Evolutionary conservation across 2,888 invertebrate species (phyloP), one percentile per base, ranked within the genome.

Genomic region (Drosophila histrio): DNA sequence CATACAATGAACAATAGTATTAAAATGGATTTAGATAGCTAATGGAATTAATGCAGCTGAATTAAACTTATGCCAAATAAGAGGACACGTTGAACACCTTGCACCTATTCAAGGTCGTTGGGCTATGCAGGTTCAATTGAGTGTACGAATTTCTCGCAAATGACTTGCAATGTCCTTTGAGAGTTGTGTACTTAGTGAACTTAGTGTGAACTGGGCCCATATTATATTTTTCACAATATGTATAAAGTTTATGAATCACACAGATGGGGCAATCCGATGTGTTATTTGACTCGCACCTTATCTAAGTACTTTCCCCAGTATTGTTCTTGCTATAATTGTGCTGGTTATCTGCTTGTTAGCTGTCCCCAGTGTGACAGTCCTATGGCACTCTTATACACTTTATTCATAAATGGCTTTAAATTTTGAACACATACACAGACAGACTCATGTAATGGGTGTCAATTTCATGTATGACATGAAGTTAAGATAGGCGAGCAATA

Each of bases 381-480:
- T 57, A 62, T 77, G 62, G 64, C 58, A 64, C 34, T 62, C 41
- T 17, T 34, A 34, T 57, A 54, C n/a, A 41, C 30, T 39, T 22
- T 44, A 38, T 56, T 50, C 64, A 61, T 60, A 63, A 62, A 58
- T 76, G 68, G 61, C 75, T 44, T 68, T 77, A 75, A 64, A 64
- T 77, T 74, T 50, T 38, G 34, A 52, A 13, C 52, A 52, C 46
- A 47, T 39, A 43, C 57, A 60, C 58, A 38, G 52, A 46, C 52
- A 39, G 39, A 43, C 19, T 34, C 59, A 50, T 28, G 60, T 65
- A 69, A 49, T 43, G 73, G 66, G 84, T 83, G 88, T 76, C 84
- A 79, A 88, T 88, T 78, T 76, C 46, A 62, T 60, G 58, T 84
- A 67, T 84, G 84, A 83, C 84, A 86, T 43, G 65, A 80, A 86